These are phyloP conservation scores for Potamarius usumacintae DNA, from an alignment of 2,113 vertebrate species.

Conservation along the genomic window DNA sequence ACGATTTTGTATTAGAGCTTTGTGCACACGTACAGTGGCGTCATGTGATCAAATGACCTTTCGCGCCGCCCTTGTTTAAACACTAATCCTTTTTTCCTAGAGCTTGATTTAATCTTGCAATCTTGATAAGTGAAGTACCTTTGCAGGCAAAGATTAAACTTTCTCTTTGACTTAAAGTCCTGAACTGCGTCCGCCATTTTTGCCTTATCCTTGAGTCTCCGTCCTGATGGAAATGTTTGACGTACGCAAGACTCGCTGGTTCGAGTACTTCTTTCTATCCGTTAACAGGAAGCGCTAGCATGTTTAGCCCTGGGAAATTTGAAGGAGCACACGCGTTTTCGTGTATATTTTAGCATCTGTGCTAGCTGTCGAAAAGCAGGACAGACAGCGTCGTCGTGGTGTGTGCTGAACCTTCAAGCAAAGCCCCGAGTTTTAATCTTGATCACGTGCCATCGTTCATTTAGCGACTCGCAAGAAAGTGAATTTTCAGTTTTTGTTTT, in stretches of 20 bases:
- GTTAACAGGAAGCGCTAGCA: constrained; percentile 34
- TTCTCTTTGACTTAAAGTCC: background rate
- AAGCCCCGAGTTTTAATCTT: background rate
- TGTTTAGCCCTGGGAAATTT: background rate
- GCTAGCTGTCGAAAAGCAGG: background rate
- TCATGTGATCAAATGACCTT: background rate
- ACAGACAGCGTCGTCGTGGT: background rate
- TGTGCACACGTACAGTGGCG: background rate
- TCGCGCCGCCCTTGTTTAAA: background rate
- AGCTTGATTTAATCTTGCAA: no score
- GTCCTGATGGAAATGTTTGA: constrained; percentile 45
- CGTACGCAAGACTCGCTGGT: constrained; percentile 36
- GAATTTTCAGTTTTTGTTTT: background rate
- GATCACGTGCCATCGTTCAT: background rate
- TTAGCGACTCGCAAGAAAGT: background rate
- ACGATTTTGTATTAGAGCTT: background rate
- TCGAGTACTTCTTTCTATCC: constrained; percentile 24
- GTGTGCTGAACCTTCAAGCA: background rate
- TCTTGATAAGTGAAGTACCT: background rate
- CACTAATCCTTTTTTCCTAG: background rate
- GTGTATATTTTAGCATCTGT: background rate
- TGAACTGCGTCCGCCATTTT: constrained; percentile 35
- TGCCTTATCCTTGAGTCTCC: constrained; percentile 48
- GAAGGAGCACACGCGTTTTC: background rate
- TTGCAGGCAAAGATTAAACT: constrained; percentile 37